Base-by-base conservation (phyloP, 2,797 vertebrate genomes). In the Sebastes cheni region DNA sequence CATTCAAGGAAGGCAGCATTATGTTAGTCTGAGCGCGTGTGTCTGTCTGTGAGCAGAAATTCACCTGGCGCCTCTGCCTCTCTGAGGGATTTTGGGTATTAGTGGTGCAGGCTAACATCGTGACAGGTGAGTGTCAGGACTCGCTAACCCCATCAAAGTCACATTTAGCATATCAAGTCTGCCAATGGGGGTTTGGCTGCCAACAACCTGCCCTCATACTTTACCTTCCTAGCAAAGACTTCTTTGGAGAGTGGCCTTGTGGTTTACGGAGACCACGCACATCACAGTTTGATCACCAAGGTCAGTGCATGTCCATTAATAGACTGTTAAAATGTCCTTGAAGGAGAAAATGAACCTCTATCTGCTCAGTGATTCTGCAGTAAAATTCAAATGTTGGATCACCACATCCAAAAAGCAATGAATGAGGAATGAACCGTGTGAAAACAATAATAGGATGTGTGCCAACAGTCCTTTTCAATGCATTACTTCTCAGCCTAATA, bases 71-170 rank as follows among this genome's bases (percentile, higher is more conserved):
- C 72, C 77, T 72, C 74, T 34, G 52, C 67, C 70, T 72, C 69
- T 82, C 66, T 23, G 1, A 75, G 77, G 84, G 84, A 85, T 93
- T 88, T 83, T 3, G 50, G 76, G 83, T 52, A 85, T 90, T 87
- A 77, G 78, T 11, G 72, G 32, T 52, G 77, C 46, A 67, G 65
- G 77, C 80, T 88, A 88, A 81, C 66, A 80, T 10, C 79, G 72
- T 91, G 89, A 87, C 88, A 90, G 89, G 78, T 81, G 69, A 85
- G 69, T 81, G 84, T 86, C 81, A 82, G 58, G 79, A 74, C 52
- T 83, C 34, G 20, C 74, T 86, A 77, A 86, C 80, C 64, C 72
- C 72, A 13, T 85, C 79, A 61, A 67, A 73, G 78, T 80, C 88
- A 82, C 84, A 82, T 87, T 85, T 76, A 89, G 32, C 69, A 72